A percentile compares a stretch with the other conserved stretches of the same genome.
These are phyloP conservation scores for Enteromius thamalakanensis DNA, from an alignment of 2,797 vertebrate species.

Conservation along the genomic window DNA sequence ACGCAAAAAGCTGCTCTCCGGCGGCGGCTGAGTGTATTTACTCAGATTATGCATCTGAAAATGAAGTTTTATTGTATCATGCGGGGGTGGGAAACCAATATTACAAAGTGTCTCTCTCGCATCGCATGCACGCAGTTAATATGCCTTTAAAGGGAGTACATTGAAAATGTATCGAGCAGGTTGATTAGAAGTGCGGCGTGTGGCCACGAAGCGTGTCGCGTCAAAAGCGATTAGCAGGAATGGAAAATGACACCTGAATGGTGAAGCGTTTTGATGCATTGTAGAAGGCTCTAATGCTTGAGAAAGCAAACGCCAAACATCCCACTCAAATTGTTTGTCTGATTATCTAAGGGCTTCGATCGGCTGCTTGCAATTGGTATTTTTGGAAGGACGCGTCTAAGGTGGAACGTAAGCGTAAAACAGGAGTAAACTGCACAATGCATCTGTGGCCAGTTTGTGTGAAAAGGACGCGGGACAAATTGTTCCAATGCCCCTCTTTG, in stretches of 20 bases:
- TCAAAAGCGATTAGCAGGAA: conserved; percentile 71
- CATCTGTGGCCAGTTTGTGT: conserved; percentile 56
- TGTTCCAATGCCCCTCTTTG: conserved; percentile 19
- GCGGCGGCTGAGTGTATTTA: conserved; percentile 39
- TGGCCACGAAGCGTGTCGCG: conserved; percentile 64
- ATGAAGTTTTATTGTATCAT: conserved; percentile 59
- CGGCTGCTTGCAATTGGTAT: conserved; percentile 67
- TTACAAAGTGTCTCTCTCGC: conserved; percentile 65
- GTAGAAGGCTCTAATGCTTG: conserved; percentile 64
- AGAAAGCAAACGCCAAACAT: conserved; percentile 66
- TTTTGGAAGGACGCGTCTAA: conserved; percentile 70
- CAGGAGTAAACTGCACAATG: conserved; percentile 58
- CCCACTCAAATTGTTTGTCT: conserved; percentile 65
- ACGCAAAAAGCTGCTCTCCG: conserved; percentile 50
- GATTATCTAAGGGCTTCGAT: conserved; percentile 63
- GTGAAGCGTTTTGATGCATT: conserved; percentile 71
- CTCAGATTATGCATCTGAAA: conserved; percentile 59
- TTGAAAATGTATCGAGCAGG: conserved; percentile 63
- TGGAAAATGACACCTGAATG: conserved; percentile 69
- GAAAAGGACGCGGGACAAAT: conserved; percentile 51
- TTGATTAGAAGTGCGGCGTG: conserved; percentile 65
- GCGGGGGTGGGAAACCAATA: conserved; percentile 70
- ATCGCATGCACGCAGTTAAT: conserved; percentile 65
- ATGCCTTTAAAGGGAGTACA: conserved; percentile 65
- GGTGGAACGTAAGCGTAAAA: conserved; percentile 59